A percentile compares a stretch with the other conserved stretches of the same genome.
Evolutionary conservation across 2,113 vertebrate species (phyloP).

Genomic region (Martes martes): DNA sequence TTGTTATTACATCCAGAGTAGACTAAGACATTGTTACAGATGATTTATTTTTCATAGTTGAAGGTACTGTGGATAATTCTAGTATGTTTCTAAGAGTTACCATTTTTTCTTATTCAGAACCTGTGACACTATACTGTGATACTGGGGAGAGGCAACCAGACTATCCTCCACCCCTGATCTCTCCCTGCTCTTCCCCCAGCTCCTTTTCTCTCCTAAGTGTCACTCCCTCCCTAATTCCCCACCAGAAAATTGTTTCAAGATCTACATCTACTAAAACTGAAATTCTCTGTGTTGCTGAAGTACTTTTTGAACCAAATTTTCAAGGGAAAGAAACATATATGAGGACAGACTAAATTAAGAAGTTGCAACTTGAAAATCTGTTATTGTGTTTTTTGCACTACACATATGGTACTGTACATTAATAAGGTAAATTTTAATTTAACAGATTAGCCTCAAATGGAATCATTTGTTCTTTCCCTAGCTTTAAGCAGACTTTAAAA

Average conservation of each 20-base stretch:
- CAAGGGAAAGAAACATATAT: background rate
- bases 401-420: background rate
- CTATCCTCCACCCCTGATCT: background rate
- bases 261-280: background rate
- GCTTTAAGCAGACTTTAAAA: constrained; percentile 22
- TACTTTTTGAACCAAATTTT: background rate
- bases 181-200: background rate
- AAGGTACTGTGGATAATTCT: background rate
- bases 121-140: background rate
- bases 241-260: background rate
- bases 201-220: background rate
- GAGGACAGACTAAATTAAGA: background rate
- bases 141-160: background rate
- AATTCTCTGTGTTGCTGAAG: background rate
- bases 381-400: background rate
- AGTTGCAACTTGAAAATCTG: background rate
- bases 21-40: background rate
- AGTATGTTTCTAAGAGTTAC: background rate
- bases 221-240: background rate
- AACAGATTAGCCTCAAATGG: background rate
- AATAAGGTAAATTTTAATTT: constrained; percentile 3
- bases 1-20: background rate
- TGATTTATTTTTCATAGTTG: background rate
- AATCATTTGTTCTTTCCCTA: background rate
- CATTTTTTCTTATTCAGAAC: background rate